These are phyloP conservation scores for Drosophila incognita DNA, from an alignment of 2,888 invertebrate genomes.

Conservation along the genomic window DNA sequence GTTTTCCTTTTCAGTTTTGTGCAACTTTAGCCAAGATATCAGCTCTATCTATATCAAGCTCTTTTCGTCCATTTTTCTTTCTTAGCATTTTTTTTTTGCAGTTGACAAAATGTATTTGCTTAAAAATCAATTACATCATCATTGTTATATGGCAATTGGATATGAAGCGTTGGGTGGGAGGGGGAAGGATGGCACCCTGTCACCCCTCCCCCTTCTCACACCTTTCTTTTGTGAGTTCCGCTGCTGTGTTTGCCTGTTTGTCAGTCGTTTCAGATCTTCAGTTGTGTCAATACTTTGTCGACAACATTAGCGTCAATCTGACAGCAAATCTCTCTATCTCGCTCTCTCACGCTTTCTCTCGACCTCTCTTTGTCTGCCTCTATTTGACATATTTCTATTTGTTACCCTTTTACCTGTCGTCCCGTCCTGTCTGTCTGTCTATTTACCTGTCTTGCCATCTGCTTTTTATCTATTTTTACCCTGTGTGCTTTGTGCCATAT, in stretches of 20 bases:
- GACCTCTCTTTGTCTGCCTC: background rate
- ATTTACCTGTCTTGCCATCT: constrained; percentile 63
- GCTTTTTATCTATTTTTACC: constrained; percentile 52
- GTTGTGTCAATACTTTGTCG: constrained; percentile 74
- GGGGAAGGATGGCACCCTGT: background rate
- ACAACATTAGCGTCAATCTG: constrained; percentile 70
- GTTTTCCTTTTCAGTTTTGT: background rate
- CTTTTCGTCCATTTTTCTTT: constrained; percentile 43
- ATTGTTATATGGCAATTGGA: constrained; percentile 76
- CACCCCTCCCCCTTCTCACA: background rate
- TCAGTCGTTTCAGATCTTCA: constrained; percentile 45
- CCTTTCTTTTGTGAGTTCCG: constrained; percentile 10
- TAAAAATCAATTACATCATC: constrained; percentile 81
- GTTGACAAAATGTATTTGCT: constrained; percentile 70
- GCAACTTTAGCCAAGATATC: constrained; percentile 62
- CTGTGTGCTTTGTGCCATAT: constrained; percentile 63
- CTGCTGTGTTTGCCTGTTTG: constrained; percentile 33
- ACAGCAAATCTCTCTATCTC: constrained; percentile 11
- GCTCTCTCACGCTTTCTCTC: background rate
- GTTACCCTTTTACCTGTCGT: constrained; percentile 42
- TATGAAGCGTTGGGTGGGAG: background rate
- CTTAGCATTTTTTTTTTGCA: constrained; percentile 16
- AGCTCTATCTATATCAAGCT: no score
- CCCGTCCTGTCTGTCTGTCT: constrained; percentile 1
- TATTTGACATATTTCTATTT: constrained; percentile 35